phyloP scores from a whole-genome alignment of 2,888 invertebrate genomes.

The Temnothorax unifasciatus region DNA sequence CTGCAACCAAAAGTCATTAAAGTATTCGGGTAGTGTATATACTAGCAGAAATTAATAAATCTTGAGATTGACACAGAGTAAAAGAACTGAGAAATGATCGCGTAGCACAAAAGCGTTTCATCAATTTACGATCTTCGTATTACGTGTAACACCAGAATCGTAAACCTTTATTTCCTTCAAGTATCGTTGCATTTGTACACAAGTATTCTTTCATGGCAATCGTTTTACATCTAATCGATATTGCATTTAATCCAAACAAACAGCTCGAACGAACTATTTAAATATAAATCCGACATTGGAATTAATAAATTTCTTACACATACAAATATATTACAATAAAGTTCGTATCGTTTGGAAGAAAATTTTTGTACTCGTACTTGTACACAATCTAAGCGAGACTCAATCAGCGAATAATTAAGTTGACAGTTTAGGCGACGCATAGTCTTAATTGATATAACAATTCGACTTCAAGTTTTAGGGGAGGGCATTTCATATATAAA shows the following conservation, averaged over 20 bases:
- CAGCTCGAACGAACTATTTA: slow-evolving; percentile 4
- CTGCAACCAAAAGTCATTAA: slow-evolving; percentile 60
- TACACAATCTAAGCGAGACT: slow-evolving; percentile 20
- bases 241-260: neutral
- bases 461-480: neutral
- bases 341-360: neutral
- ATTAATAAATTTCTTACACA: neutral
- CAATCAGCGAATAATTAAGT: slow-evolving; percentile 15
- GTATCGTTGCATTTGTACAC: slow-evolving; percentile 36
- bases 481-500: slow-evolving; percentile 6
- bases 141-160: slow-evolving; percentile 20
- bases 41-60: slow-evolving; percentile 40
- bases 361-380: slow-evolving; percentile 3
- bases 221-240: slow-evolving; percentile 9
- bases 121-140: slow-evolving; percentile 34
- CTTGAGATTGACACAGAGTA: slow-evolving; percentile 6
- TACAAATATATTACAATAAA: slow-evolving; percentile 25
- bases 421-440: neutral
- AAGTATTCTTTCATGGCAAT: slow-evolving; percentile 31
- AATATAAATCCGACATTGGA: neutral
- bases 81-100: slow-evolving; percentile 29
- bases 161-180: slow-evolving; percentile 41
- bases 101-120: slow-evolving; percentile 19
- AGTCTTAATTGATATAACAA: slow-evolving; percentile 25
- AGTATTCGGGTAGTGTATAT: slow-evolving; percentile 46